Base-by-base conservation (phyloP, 2,888 invertebrate genomes). In the Sarcophaga rosellei region DNA sequence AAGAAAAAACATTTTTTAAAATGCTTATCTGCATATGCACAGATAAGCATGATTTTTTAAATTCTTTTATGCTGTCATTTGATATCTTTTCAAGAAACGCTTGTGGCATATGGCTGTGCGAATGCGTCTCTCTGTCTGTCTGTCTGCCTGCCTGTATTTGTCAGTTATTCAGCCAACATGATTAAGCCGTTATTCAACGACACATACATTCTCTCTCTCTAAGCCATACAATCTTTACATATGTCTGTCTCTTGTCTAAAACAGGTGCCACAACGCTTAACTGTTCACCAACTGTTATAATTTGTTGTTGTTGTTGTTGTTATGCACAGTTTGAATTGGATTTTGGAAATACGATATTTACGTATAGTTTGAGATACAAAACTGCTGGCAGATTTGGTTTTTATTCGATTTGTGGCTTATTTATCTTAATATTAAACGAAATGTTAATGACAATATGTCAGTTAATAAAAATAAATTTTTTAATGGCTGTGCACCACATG, bases 241-340 rank as follows among this genome's bases (percentile, higher is more conserved):
- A 65, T 44, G 21, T 23, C 73, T 57, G 20, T 68, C 45, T 59
- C 68, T 74, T 86, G 86, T 86, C 82, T 77, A 63, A 68, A 83
- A 77, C 86, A 86, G 80, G 86, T 83, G 86, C 81, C 69, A 79
- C 76, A 73, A 73, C 73, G 8, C 72, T 68, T 79, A 65, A 78
- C 62, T 68, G 77, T 62, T 80, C 53, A 69, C 74, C 79, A 79
- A 74, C 81, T 81, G 81, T 76, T 81, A 59, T 63, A 75, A 57
- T 76, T 21, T 47, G 70, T 61, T 62, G 8, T 35, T 35, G 35
- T 35, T 35, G 35, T 35, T 35, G 1, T 35, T 35, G 35, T 35
- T 35, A 17, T n/a, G 3, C 23, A 62, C 47, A 62, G 53, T 45
- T 75, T 76, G 44, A 53, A 59, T 77, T 72, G n/a, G 83, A 69